A percentile compares a stretch with the other conserved stretches of the same genome.
Conservation (phyloP, 2,113 vertebrate species). For the Osmerus eperlanus region DNA sequence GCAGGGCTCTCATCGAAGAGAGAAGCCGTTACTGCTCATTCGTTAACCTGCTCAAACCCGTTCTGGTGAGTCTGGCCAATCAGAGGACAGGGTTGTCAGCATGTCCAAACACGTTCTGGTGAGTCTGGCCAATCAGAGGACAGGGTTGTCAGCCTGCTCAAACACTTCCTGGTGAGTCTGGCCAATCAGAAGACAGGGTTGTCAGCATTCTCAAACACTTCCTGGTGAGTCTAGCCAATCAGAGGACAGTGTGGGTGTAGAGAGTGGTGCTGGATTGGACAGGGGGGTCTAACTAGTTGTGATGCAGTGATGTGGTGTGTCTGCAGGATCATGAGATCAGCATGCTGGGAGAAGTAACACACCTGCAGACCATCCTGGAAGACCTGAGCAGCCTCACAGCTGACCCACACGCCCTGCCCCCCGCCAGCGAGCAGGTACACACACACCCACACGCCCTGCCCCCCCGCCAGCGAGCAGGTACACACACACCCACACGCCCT, state of each 20-base stretch:
- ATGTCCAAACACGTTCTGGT: too few species aligned
- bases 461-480: constrained; percentile 79
- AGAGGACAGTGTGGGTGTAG: too few species aligned
- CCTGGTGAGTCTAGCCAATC: too few species aligned
- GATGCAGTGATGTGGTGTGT: constrained; percentile 13
- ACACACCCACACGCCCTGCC: constrained; percentile 48
- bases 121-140: too few species aligned
- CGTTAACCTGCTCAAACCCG: constrained; percentile 76
- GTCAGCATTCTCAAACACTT: too few species aligned
- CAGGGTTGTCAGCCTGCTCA: not conserved
- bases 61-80: constrained; percentile 67
- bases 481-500: not conserved
- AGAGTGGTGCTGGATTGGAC: too few species aligned
- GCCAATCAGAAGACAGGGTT: too few species aligned
- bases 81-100: constrained; percentile 23
- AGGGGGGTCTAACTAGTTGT: not conserved
- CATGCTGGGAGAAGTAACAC: constrained; percentile 81
- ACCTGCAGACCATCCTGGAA: constrained; percentile 80
- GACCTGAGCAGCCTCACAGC: constrained; percentile 74
- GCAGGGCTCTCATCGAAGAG: constrained; percentile 75
- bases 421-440: constrained; percentile 77
- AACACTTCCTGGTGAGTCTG: too few species aligned
- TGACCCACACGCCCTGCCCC: constrained; percentile 75
- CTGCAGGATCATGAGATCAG: constrained; percentile 78
- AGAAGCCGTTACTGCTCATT: constrained; percentile 77